Percentiles rank a stretch among this genome's conserved stretches.
These are phyloP conservation scores for Poeciliopsis turneri DNA, from an alignment of 2,797 vertebrate genomes.

Conservation along the genomic window DNA sequence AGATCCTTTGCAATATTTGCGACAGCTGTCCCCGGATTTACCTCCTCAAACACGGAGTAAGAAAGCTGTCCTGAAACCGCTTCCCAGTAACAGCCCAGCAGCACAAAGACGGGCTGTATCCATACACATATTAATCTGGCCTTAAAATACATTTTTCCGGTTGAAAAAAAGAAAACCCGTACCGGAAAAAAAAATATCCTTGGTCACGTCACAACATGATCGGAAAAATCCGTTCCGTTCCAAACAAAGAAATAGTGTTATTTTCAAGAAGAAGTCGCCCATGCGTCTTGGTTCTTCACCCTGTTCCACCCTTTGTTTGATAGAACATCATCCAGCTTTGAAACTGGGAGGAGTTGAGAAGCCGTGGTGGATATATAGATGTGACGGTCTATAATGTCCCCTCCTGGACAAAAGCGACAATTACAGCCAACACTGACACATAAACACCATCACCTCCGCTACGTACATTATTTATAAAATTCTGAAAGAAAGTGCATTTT, in stretches of 20 bases:
- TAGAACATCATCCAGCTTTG: background rate
- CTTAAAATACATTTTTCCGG: background rate
- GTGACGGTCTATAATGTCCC: constrained; percentile 51
- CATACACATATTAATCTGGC: constrained; percentile 46
- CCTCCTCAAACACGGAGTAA: constrained; percentile 76
- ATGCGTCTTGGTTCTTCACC: background rate
- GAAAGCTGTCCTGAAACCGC: constrained; percentile 65
- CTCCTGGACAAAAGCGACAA: constrained; percentile 19
- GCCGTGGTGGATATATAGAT: background rate
- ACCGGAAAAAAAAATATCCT: background rate
- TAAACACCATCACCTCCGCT: background rate
- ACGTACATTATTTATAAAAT: background rate
- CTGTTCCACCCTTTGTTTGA: constrained; percentile 26
- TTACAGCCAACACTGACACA: constrained; percentile 5
- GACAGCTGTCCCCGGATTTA: constrained; percentile 63
- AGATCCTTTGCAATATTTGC: constrained; percentile 79
- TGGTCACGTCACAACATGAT: background rate
- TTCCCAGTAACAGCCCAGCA: constrained; percentile 51
- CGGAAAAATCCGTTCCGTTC: background rate
- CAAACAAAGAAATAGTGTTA: background rate
- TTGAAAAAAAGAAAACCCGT: accelerated
- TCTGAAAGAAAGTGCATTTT: background rate
- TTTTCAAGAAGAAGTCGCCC: background rate
- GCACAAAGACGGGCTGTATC: constrained; percentile 49
- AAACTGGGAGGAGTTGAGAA: constrained; percentile 36